A percentile compares a stretch with the other conserved stretches of the same genome.
These are phyloP conservation scores for Semaprochilodus insignis DNA, from an alignment of 2,797 vertebrate genomes.

Conservation along the genomic window DNA sequence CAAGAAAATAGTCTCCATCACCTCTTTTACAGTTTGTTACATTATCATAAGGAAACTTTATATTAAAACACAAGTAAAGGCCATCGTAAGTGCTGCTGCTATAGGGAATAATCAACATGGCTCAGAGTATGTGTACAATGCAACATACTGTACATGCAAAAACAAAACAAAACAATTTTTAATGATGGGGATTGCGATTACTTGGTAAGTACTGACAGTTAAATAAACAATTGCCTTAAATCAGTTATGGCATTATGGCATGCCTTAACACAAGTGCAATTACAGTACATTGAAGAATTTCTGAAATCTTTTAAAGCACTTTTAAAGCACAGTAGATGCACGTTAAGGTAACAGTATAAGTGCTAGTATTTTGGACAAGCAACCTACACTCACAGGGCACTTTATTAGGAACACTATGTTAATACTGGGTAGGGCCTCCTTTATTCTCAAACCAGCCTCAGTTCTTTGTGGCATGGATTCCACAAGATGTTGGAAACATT, in stretches of 20 bases:
- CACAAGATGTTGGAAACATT: no score
- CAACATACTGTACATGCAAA: not conserved
- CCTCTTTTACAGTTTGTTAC: no score
- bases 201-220: not conserved
- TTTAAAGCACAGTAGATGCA: not conserved
- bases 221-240: not conserved
- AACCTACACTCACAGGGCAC: not conserved
- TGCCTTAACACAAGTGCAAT: not conserved
- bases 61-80: not conserved
- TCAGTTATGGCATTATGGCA: not conserved
- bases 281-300: not conserved
- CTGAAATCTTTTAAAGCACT: not conserved
- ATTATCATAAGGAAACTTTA: not conserved
- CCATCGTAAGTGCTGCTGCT: not conserved
- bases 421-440: no score
- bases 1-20: no score
- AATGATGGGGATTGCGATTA: not conserved
- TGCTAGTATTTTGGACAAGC: not conserved
- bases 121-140: not conserved
- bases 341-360: not conserved
- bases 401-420: no score
- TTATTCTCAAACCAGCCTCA: no score
- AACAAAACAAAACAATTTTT: not conserved
- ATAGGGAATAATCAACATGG: not conserved
- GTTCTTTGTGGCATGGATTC: no score